Conservation (phyloP, 2,888 invertebrate genomes). For the Sesia bembeciformis region DNA sequence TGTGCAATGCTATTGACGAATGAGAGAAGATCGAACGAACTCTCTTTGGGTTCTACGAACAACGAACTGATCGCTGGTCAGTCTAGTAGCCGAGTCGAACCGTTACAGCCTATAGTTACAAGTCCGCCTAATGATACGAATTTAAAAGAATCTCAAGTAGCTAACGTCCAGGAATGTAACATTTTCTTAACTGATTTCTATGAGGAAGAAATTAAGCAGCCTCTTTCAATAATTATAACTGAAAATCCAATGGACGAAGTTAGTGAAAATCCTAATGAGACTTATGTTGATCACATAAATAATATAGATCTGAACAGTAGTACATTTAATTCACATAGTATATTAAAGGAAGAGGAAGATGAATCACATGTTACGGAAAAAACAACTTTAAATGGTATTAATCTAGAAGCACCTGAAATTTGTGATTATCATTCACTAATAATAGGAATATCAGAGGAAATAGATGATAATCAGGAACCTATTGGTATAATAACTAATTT, state of each 20-base stretch:
- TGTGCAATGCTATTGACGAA: conserved; percentile 40
- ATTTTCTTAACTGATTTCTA: conserved; percentile 45
- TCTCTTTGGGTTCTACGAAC: conserved; percentile 17
- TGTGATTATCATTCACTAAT: too few species aligned
- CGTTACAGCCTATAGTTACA: conserved; percentile 24
- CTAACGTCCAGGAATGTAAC: conserved; percentile 26
- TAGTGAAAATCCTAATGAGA: conserved; percentile 32
- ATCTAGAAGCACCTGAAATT: too few species aligned
- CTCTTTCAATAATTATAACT: conserved; percentile 62
- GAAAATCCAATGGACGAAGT: conserved; percentile 38
- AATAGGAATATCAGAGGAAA: not conserved
- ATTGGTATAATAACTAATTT: not conserved
- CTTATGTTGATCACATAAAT: conserved; percentile 29
- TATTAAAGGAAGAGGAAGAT: conserved; percentile 1
- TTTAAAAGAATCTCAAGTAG: conserved; percentile 53
- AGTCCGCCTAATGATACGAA: conserved; percentile 32
- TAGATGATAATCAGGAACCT: not conserved
- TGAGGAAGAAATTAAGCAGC: conserved; percentile 60
- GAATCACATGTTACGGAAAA: conserved; percentile 5
- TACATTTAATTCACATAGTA: conserved; percentile 33
- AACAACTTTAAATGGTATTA: conserved; percentile 11
- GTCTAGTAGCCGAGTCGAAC: conserved; percentile 18
- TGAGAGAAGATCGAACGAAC: conserved; percentile 40
- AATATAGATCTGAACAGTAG: conserved; percentile 21
- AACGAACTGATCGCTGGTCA: conserved; percentile 17